Evolutionary conservation across 1,140 invertebrate genomes (phyloP).

Genomic region (Drosophila navojoa): DNA sequence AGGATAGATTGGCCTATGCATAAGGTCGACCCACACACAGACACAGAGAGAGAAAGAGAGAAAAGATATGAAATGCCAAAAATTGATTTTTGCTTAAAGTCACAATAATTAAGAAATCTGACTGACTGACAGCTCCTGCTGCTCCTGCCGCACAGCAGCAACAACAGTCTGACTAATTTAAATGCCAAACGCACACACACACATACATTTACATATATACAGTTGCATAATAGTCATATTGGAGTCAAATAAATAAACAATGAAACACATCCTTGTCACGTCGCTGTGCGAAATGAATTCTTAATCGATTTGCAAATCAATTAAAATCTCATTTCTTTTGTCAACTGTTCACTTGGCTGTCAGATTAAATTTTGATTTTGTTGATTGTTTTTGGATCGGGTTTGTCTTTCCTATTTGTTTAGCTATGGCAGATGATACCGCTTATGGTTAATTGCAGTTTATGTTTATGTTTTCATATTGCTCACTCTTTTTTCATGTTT

Average conservation of each 20-base stretch:
- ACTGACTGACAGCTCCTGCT: too few species aligned
- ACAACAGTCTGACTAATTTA: too few species aligned
- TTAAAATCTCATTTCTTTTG: slow-evolving; percentile 30
- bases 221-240: background rate
- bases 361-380: slow-evolving; percentile 26
- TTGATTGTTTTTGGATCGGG: slow-evolving; percentile 1
- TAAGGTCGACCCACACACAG: too few species aligned
- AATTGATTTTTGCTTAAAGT: too few species aligned
- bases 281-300: background rate
- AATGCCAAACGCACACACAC: too few species aligned
- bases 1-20: too few species aligned
- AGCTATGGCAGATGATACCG: slow-evolving; percentile 22
- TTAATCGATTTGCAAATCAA: slow-evolving; percentile 15
- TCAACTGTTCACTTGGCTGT: slow-evolving; percentile 25
- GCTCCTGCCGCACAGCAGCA: too few species aligned
- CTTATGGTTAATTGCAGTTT: slow-evolving; percentile 40
- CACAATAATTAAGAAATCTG: too few species aligned
- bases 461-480: background rate
- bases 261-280: background rate
- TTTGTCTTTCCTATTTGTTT: slow-evolving; percentile 27
- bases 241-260: background rate
- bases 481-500: background rate
- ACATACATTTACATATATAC: background rate
- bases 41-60: too few species aligned
- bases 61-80: too few species aligned